These are phyloP conservation scores for Cybosia mesomella DNA, from an alignment of 2,888 invertebrate genomes.

Conservation along the genomic window DNA sequence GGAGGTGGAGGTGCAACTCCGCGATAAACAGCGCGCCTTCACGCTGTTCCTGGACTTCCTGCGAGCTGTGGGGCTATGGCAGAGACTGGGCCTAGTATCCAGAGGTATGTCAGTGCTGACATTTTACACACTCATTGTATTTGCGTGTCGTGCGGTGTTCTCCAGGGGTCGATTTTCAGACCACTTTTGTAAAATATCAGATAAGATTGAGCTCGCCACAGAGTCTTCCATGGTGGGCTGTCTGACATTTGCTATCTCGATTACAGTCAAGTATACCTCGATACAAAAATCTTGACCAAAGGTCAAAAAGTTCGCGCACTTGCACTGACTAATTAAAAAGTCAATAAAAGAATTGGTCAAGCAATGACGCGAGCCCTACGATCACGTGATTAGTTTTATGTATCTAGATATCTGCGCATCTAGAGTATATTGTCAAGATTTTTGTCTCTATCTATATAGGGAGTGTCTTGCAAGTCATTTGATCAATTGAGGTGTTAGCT, in stretches of 20 bases:
- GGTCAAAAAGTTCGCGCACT: too few species aligned
- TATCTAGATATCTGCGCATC: too few species aligned
- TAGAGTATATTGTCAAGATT: too few species aligned
- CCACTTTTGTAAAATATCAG: not conserved
- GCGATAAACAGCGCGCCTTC: constrained; percentile 94
- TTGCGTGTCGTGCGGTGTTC: not conserved
- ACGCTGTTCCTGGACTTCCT: constrained; percentile 92
- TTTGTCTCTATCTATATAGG: too few species aligned
- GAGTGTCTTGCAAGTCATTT: not conserved
- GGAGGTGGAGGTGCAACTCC: constrained; percentile 94
- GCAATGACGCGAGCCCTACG: too few species aligned
- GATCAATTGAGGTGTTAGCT: not conserved
- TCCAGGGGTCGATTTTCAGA: not conserved
- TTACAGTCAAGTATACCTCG: not conserved
- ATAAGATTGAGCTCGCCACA: not conserved
- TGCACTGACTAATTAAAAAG: too few species aligned
- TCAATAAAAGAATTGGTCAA: too few species aligned
- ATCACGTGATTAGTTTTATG: too few species aligned
- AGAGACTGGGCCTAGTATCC: constrained; percentile 80
- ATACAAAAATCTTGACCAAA: too few species aligned
- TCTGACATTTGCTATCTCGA: not conserved
- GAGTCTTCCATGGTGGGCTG: not conserved
- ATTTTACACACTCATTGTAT: not conserved
- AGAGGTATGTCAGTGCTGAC: constrained; percentile 44
- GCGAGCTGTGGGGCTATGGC: constrained; percentile 89